phyloP scores from a whole-genome alignment of 2,113 vertebrate genomes.

The Scolopax mira region DNA sequence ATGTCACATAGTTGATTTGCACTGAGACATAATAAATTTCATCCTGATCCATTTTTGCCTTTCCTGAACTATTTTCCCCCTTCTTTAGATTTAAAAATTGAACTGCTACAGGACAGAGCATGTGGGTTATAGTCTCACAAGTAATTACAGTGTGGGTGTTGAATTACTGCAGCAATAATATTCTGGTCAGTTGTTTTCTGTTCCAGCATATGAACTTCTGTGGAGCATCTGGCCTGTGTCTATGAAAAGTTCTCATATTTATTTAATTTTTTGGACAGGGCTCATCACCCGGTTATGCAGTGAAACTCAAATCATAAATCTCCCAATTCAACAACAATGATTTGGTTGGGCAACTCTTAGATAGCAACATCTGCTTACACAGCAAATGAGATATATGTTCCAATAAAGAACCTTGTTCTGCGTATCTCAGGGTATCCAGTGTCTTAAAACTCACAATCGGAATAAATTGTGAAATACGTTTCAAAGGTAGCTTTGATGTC shows the following conservation, averaged over 20 bases:
- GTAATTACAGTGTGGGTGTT: not conserved
- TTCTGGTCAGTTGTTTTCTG: slow-evolving; percentile 4
- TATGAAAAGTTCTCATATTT: slow-evolving; percentile 15
- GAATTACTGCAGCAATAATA: slow-evolving; percentile 13
- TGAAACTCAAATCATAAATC: slow-evolving; percentile 31
- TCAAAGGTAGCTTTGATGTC: not conserved
- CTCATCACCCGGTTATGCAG: slow-evolving; percentile 12
- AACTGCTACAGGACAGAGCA: not conserved
- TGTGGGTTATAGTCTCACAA: not conserved
- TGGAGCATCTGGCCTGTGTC: not conserved
- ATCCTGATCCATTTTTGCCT: not conserved
- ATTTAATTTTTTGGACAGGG: slow-evolving; percentile 20
- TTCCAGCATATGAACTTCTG: not conserved
- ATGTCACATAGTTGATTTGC: not conserved
- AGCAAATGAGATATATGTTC: slow-evolving; percentile 12
- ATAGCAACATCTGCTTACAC: slow-evolving; percentile 38
- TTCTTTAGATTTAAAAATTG: not conserved
- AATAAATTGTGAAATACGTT: not conserved
- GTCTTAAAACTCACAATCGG: not conserved
- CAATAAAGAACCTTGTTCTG: not conserved
- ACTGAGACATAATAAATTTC: not conserved
- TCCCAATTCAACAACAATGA: slow-evolving; percentile 26
- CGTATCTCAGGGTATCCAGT: not conserved
- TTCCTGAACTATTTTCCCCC: not conserved
- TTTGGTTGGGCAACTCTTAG: not conserved